These are phyloP conservation scores for Tetranychus piercei DNA, from an alignment of 2,888 invertebrate species.

Conservation along the genomic window DNA sequence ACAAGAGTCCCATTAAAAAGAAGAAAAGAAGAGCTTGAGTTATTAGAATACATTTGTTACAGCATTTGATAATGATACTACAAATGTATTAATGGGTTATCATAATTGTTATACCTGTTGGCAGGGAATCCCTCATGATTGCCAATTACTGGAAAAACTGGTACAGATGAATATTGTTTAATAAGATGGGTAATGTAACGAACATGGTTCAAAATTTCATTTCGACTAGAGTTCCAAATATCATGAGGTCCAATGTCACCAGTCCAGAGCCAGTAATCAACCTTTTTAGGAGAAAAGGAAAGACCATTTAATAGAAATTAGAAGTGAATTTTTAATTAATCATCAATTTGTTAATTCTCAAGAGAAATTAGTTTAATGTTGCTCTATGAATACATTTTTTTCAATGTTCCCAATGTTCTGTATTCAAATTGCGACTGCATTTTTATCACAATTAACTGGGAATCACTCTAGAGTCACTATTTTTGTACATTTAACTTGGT, in stretches of 20 bases:
- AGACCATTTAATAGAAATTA: not conserved
- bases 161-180: conserved; percentile 31
- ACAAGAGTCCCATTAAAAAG: not conserved
- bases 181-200: conserved; percentile 15
- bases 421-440: no score
- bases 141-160: conserved; percentile 81
- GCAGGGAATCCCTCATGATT: conserved; percentile 88
- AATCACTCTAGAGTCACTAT: no score
- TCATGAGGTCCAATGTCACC: conserved; percentile 19
- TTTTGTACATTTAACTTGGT: no score
- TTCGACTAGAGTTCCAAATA: conserved; percentile 16
- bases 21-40: no score
- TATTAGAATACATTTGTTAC: no score
- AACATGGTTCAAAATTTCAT: conserved; percentile 5
- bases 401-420: no score
- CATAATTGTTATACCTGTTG: conserved; percentile 14
- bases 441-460: no score
- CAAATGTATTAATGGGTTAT: not conserved
- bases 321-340: not conserved
- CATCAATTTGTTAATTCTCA: not conserved
- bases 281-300: not conserved
- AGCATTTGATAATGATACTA: no score
- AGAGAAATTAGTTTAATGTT: not conserved
- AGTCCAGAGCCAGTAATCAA: conserved; percentile 13
- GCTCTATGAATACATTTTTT: not conserved